These are phyloP conservation scores for Eospalax fontanierii DNA, from an alignment of 2,797 vertebrate species.

Conservation along the genomic window DNA sequence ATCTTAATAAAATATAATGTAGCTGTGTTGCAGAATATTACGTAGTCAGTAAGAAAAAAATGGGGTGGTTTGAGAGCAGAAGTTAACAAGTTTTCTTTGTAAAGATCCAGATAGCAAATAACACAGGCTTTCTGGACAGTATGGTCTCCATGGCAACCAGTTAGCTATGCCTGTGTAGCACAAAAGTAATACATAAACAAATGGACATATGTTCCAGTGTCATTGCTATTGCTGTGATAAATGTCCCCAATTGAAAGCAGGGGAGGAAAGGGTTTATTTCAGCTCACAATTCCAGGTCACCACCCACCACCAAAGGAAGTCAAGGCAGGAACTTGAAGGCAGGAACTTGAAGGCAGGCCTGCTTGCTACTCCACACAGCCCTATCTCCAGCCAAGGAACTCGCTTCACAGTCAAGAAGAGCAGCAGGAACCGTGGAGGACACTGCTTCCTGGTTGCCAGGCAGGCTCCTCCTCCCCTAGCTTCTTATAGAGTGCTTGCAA, in stretches of 20 bases:
- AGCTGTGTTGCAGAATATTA: neutral
- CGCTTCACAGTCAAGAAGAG: neutral
- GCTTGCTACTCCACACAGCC: neutral
- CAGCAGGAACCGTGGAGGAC: neutral
- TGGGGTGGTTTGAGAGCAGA: neutral
- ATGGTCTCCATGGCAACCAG: neutral
- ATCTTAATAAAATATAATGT: neutral
- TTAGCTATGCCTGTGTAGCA: neutral
- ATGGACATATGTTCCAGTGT: neutral
- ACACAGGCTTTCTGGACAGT: neutral
- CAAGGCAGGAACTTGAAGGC: too few relatives aligned
- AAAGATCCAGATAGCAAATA: neutral
- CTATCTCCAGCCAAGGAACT: neutral
- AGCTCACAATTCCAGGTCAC: too few relatives aligned
- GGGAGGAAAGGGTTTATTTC: neutral
- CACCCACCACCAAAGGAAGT: too few relatives aligned
- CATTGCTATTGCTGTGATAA: neutral
- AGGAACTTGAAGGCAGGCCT: too few relatives aligned
- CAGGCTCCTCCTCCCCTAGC: neutral
- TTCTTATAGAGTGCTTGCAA: neutral
- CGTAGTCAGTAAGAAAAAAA: neutral
- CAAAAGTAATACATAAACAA: neutral
- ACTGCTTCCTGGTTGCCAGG: neutral
- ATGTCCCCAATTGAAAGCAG: neutral
- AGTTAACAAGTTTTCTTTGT: neutral